Conservation (phyloP, 2,113 vertebrate species). For the Sitta europaea region DNA sequence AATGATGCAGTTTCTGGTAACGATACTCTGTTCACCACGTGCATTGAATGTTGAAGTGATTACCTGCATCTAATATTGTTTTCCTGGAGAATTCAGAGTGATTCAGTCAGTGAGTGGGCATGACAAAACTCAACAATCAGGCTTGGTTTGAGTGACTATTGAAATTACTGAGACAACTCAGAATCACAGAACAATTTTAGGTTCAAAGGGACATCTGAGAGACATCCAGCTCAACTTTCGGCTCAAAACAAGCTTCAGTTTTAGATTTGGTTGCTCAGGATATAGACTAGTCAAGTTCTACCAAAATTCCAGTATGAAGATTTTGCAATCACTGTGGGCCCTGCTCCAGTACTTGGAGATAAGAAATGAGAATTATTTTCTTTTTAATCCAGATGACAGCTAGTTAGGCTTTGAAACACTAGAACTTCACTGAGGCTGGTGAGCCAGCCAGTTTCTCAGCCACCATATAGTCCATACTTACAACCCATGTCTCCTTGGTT, state of each 20-base stretch:
- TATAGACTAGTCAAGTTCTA: not conserved
- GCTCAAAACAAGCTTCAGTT: not conserved
- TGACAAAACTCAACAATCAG: not conserved
- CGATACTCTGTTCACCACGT: not conserved
- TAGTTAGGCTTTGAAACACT: not conserved
- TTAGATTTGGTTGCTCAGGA: not conserved
- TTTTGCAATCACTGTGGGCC: not conserved
- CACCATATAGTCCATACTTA: not conserved
- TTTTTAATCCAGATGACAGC: not conserved
- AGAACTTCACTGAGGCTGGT: not conserved
- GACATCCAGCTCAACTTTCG: not conserved
- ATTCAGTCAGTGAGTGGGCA: fast-evolving
- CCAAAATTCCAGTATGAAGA: not conserved
- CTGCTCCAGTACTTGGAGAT: not conserved
- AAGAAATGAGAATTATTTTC: not conserved
- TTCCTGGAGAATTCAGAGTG: not conserved
- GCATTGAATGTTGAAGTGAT: not conserved
- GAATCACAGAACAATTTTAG: not conserved
- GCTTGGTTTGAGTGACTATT: not conserved
- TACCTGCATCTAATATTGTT: not conserved
- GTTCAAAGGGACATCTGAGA: not conserved
- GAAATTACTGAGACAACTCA: not conserved
- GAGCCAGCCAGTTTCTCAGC: not conserved
- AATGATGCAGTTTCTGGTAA: slow-evolving; percentile 11
- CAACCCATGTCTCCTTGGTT: not conserved